Evolutionary conservation across 2,797 vertebrate genomes (phyloP).

Genomic region (Orientallactaga sibirica): DNA sequence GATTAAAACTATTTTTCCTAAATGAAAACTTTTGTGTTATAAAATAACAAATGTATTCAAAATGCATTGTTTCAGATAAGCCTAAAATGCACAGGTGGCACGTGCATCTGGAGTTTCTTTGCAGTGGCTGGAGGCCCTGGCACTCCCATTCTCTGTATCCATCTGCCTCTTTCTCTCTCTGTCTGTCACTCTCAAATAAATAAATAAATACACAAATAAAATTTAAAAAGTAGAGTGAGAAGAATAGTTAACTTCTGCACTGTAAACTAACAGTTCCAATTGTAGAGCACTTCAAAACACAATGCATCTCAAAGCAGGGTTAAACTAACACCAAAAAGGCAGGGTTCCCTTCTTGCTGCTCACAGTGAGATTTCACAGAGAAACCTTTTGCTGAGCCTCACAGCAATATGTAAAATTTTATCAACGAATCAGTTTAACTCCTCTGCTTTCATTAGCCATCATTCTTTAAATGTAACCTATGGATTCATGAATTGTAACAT

Average conservation of each 20-base stretch:
- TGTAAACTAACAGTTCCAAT: background rate
- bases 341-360: background rate
- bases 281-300: background rate
- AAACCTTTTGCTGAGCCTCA: fast-evolving
- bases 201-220: too few relatives aligned
- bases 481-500: background rate
- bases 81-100: too few relatives aligned
- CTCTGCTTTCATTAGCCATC: background rate
- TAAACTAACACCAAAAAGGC: background rate
- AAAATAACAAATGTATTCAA: background rate
- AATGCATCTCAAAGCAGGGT: background rate
- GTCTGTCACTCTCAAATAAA: fast-evolving
- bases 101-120: too few relatives aligned
- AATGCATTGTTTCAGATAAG: background rate
- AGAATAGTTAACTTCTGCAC: background rate
- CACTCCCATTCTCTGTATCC: too few relatives aligned
- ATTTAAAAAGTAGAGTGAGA: too few relatives aligned
- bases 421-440: background rate
- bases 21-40: background rate
- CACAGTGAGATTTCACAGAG: background rate
- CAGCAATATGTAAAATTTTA: background rate
- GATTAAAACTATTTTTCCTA: background rate
- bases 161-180: too few relatives aligned
- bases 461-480: background rate
- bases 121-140: too few relatives aligned